phyloP scores from a whole-genome alignment of 2,797 vertebrate species.

The Pseudopleuronectes americanus region DNA sequence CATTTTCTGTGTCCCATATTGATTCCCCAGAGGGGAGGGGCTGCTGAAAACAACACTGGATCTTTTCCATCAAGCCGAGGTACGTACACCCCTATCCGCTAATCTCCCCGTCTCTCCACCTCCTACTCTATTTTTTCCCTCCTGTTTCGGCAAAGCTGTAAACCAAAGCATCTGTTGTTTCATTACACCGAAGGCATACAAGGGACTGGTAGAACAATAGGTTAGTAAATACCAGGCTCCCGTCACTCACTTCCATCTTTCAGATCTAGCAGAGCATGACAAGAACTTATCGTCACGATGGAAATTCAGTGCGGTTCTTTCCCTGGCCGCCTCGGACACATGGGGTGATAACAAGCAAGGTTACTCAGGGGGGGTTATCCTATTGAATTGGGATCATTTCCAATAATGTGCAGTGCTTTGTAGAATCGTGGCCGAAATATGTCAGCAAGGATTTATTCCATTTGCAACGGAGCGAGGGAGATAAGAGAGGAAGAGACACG shows the following conservation, averaged over 20 bases:
- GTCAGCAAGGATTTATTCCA: constrained; percentile 59
- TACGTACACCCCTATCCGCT: constrained; percentile 67
- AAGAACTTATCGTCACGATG: constrained; percentile 16
- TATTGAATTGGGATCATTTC: constrained; percentile 46
- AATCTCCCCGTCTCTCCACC: constrained; percentile 14
- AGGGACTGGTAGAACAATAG: constrained; percentile 51
- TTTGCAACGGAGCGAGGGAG: constrained; percentile 32
- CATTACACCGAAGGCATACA: constrained; percentile 6
- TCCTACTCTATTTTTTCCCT: not conserved
- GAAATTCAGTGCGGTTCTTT: constrained; percentile 9
- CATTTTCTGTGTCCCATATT: constrained; percentile 51
- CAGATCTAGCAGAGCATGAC: constrained; percentile 25
- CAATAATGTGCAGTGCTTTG: constrained; percentile 52
- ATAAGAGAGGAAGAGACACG: constrained; percentile 44
- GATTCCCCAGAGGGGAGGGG: constrained; percentile 91
- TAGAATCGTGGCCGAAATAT: constrained; percentile 40
- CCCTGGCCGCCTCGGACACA: not conserved
- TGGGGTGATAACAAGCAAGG: constrained; percentile 12
- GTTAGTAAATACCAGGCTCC: constrained; percentile 46
- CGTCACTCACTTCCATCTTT: constrained; percentile 12
- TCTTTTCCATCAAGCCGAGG: constrained; percentile 96
- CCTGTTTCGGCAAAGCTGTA: constrained; percentile 45
- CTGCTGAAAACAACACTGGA: constrained; percentile 97
- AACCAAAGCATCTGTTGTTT: constrained; percentile 49
- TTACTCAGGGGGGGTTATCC: not conserved